These are phyloP conservation scores for Climacteris rufus DNA, from an alignment of 2,113 vertebrate species.

Conservation along the genomic window DNA sequence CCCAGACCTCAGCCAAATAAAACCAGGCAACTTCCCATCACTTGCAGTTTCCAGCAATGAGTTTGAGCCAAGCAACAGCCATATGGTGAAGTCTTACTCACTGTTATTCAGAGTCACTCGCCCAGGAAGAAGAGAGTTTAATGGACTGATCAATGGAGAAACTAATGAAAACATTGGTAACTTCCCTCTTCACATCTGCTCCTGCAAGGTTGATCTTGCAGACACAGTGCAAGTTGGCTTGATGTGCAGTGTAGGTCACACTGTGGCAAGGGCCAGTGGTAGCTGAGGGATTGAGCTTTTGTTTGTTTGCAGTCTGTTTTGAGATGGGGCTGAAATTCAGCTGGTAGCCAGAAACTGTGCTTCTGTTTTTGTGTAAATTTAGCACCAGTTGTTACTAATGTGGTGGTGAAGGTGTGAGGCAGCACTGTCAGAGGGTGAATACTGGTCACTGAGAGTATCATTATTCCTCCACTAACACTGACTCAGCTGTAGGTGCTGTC, in stretches of 20 bases:
- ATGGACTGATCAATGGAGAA: slow-evolving; percentile 89
- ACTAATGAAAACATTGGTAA: slow-evolving; percentile 96
- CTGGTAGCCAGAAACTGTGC: not conserved
- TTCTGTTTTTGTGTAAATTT: not conserved
- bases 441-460: not conserved
- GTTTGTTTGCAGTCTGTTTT: not conserved
- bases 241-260: not conserved
- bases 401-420: not conserved
- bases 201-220: not conserved
- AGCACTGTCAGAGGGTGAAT: not conserved
- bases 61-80: slow-evolving; percentile 99
- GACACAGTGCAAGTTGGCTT: fast-evolving
- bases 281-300: not conserved
- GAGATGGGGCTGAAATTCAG: not conserved
- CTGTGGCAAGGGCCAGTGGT: not conserved
- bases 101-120: slow-evolving; percentile 95
- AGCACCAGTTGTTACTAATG: fast-evolving
- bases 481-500: not conserved
- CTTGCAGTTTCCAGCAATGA: slow-evolving; percentile 97
- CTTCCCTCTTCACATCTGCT: slow-evolving; percentile 1
- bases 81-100: slow-evolving; percentile 99
- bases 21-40: slow-evolving; percentile 91
- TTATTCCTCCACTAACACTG: not conserved
- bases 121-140: slow-evolving; percentile 87
- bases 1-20: slow-evolving; percentile 94